Conservation (phyloP, 1,140 invertebrate species). For the Callitettix versicolor region DNA sequence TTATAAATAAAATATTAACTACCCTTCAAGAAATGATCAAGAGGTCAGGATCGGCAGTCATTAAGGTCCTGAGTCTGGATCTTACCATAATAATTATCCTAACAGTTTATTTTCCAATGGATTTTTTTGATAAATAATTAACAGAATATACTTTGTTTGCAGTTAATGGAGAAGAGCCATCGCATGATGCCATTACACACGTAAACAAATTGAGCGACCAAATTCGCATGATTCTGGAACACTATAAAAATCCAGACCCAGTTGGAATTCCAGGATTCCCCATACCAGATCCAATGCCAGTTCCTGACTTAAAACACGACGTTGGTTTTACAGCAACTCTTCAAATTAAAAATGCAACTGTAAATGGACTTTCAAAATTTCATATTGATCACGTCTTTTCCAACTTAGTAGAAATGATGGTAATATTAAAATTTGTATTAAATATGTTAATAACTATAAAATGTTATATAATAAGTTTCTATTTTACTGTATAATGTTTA, state of each 20-base stretch:
- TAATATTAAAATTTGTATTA: slow-evolving; percentile 24
- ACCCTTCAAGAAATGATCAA: no score
- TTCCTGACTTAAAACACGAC: slow-evolving; percentile 64
- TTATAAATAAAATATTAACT: no score
- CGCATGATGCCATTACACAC: slow-evolving; percentile 4
- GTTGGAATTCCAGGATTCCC: slow-evolving; percentile 62
- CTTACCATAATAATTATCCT: no score
- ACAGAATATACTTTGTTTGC: no score
- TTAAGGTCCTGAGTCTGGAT: no score
- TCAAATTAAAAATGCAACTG: slow-evolving; percentile 55
- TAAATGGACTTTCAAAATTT: slow-evolving; percentile 68
- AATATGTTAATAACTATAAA: not conserved
- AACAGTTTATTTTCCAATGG: no score
- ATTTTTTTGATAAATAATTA: no score
- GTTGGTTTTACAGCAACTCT: slow-evolving; percentile 52
- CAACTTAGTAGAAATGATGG: slow-evolving; percentile 56
- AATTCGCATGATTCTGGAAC: slow-evolving; percentile 56
- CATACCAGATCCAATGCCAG: slow-evolving; percentile 64
- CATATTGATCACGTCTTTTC: slow-evolving; percentile 52
- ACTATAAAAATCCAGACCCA: slow-evolving; percentile 70
- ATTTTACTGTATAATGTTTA: not conserved
- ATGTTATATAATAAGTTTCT: not conserved
- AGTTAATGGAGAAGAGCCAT: no score
- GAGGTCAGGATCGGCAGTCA: no score
- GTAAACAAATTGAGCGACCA: slow-evolving; percentile 13